A percentile compares a stretch with the other conserved stretches of the same genome.
Evolutionary conservation across 2,113 vertebrate genomes (phyloP).

Genomic region (Psittacus erithacus): DNA sequence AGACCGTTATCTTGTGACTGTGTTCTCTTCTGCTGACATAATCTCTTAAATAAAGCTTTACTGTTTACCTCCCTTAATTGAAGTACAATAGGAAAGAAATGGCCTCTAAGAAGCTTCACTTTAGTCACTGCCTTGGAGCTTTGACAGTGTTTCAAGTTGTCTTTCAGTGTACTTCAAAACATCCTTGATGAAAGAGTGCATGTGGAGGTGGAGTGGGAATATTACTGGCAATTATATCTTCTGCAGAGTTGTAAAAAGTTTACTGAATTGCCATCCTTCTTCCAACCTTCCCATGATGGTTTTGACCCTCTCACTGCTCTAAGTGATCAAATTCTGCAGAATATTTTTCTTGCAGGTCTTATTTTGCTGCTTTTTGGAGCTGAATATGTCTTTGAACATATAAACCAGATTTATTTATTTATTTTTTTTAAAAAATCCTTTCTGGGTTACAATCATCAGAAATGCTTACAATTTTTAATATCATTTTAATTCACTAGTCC

Average conservation of each 20-base stretch:
- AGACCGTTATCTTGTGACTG: constrained; percentile 15
- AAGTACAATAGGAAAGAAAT: constrained; percentile 38
- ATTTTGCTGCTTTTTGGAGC: not conserved
- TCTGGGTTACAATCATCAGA: not conserved
- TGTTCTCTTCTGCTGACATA: constrained; percentile 42
- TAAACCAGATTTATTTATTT: not conserved
- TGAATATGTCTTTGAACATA: not conserved
- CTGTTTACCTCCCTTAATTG: constrained; percentile 62
- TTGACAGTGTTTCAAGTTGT: constrained; percentile 55
- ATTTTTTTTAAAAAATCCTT: not conserved
- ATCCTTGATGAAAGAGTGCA: not conserved
- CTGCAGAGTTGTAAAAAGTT: not conserved
- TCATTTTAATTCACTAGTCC: not conserved
- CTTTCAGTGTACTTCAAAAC: constrained; percentile 58
- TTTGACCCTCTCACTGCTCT: not conserved
- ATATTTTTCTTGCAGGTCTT: not conserved
- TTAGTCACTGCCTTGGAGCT: constrained; percentile 25
- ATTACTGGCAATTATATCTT: not conserved
- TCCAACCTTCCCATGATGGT: not conserved
- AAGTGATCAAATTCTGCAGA: not conserved
- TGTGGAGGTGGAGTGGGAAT: not conserved
- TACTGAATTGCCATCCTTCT: not conserved
- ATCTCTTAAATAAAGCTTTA: constrained; percentile 59
- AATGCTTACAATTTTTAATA: not conserved
- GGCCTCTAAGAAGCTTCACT: constrained; percentile 22